Percentiles rank a stretch among this genome's conserved stretches.
Evolutionary conservation across 1,140 invertebrate species (phyloP).

Genomic region (Colletes latitarsis): DNA sequence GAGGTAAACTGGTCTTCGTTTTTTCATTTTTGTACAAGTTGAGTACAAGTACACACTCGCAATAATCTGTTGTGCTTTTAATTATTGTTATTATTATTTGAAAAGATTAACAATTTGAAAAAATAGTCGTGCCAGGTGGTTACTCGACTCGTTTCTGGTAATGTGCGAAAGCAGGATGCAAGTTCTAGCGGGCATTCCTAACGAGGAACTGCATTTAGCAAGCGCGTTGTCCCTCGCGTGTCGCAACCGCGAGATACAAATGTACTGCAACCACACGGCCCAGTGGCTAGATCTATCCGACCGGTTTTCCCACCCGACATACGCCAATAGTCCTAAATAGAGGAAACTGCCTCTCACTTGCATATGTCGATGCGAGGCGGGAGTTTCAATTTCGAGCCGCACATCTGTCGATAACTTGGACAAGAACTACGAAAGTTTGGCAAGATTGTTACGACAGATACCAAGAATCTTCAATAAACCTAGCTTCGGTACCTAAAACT

Average conservation of each 20-base stretch:
- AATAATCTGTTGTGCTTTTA: no score
- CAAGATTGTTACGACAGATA: no score
- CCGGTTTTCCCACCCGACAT: slow-evolving; percentile 74
- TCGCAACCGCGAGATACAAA: slow-evolving; percentile 41
- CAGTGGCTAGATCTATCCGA: slow-evolving; percentile 54
- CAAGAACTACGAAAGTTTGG: background rate
- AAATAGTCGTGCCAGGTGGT: background rate
- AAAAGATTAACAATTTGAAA: background rate
- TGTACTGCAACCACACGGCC: slow-evolving; percentile 15
- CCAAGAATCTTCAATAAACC: no score
- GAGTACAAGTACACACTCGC: no score
- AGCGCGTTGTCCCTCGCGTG: slow-evolving; percentile 12
- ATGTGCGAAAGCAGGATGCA: background rate
- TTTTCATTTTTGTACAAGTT: no score
- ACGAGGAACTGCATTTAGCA: slow-evolving; percentile 36
- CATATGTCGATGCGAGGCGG: slow-evolving; percentile 50
- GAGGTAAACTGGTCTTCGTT: no score
- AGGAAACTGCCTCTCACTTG: slow-evolving; percentile 67
- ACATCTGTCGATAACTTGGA: background rate
- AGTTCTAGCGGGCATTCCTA: slow-evolving; percentile 18
- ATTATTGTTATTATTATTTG: no score
- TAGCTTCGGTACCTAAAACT: no score
- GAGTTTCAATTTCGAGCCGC: slow-evolving; percentile 2
- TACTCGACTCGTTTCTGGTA: background rate
- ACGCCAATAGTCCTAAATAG: slow-evolving; percentile 61